These are phyloP conservation scores for Rhynchophorus ferrugineus DNA, from an alignment of 1,140 invertebrate species.

Conservation along the genomic window DNA sequence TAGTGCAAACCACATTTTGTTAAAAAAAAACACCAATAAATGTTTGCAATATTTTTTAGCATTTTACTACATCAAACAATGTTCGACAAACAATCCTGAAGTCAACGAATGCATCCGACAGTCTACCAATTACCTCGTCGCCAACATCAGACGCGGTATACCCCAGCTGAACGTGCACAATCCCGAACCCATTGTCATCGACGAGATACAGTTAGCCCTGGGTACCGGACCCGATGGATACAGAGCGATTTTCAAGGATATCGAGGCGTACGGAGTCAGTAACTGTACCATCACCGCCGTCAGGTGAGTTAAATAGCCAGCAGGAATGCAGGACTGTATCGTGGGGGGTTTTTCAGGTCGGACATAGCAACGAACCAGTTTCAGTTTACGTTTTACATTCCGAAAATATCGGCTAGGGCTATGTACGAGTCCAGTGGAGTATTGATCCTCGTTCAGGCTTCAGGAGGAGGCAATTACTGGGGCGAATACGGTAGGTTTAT, in stretches of 20 bases:
- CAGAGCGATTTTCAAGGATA: conserved; percentile 66
- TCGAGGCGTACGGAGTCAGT: conserved; percentile 69
- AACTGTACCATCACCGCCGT: conserved; percentile 67
- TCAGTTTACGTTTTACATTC: conserved; percentile 68
- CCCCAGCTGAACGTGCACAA: conserved; percentile 57
- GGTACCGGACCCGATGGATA: conserved; percentile 71
- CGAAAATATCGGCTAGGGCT: conserved; percentile 65
- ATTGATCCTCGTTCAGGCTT: conserved; percentile 68
- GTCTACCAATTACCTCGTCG: conserved; percentile 62
- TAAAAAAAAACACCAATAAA: too few species aligned
- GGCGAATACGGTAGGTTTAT: conserved; percentile 65
- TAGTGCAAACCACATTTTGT: too few species aligned
- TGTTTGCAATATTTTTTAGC: conserved; percentile 6
- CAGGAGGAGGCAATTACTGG: conserved; percentile 77
- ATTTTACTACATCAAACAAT: conserved; percentile 57
- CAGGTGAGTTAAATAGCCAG: conserved; percentile 49
- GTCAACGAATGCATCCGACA: conserved; percentile 63
- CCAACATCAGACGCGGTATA: conserved; percentile 56
- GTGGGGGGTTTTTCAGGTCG: conserved; percentile 54
- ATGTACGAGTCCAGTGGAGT: conserved; percentile 71
- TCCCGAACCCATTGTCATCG: conserved; percentile 67
- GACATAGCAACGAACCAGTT: conserved; percentile 68
- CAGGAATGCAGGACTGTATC: too few species aligned
- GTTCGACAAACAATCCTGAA: conserved; percentile 57
- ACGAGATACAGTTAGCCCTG: conserved; percentile 69